phyloP scores from a whole-genome alignment of 2,888 invertebrate species.

The Quadriops clusia region DNA sequence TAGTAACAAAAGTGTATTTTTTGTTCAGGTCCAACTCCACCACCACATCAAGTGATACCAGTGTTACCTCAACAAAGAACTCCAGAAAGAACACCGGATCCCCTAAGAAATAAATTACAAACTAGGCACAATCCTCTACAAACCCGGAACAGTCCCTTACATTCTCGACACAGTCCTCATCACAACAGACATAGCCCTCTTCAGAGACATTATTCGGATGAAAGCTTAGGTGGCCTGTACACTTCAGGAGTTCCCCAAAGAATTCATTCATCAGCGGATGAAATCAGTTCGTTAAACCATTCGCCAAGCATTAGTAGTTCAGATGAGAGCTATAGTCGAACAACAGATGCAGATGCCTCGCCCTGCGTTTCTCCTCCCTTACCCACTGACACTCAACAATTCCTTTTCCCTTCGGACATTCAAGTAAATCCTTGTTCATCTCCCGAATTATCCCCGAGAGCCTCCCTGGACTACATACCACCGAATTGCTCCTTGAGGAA shows the following conservation, averaged over 20 bases:
- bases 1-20: no score
- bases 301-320: slow-evolving; percentile 76
- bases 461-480: slow-evolving; percentile 40
- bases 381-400: slow-evolving; percentile 41
- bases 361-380: slow-evolving; percentile 40
- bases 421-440: slow-evolving; percentile 41
- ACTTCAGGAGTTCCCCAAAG: slow-evolving; percentile 38
- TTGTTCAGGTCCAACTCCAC: no score
- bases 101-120: slow-evolving; percentile 29
- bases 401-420: slow-evolving; percentile 51
- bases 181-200: slow-evolving; percentile 37
- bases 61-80: slow-evolving; percentile 22
- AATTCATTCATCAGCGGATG: slow-evolving; percentile 70
- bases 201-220: slow-evolving; percentile 55
- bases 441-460: slow-evolving; percentile 37
- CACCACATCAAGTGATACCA: slow-evolving; percentile 25
- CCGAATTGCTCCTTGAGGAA: slow-evolving; percentile 37
- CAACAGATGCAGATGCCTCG: slow-evolving; percentile 58
- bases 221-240: slow-evolving; percentile 44
- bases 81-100: slow-evolving; percentile 28
- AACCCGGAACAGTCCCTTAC: slow-evolving; percentile 27
- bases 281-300: slow-evolving; percentile 68
- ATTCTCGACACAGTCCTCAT: slow-evolving; percentile 29
- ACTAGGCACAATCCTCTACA: slow-evolving; percentile 27
- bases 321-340: slow-evolving; percentile 73